Evolutionary conservation across 1,140 invertebrate species (phyloP).

Genomic region (Ceratitis capitata): DNA sequence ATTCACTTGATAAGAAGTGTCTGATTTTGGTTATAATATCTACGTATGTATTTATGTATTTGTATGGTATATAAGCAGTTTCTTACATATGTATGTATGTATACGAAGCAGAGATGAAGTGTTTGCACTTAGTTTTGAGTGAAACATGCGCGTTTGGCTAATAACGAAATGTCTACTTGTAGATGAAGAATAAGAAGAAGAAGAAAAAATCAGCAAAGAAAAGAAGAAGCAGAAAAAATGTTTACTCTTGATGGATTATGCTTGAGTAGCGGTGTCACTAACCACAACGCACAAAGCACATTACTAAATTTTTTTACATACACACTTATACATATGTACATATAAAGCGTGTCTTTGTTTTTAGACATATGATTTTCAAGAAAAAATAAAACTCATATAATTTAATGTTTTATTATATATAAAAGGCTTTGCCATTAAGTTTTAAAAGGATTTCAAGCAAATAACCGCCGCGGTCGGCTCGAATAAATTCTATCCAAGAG

Average conservation of each 20-base stretch:
- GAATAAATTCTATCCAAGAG: no score
- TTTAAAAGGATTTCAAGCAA: no score
- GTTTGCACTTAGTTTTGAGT: slow-evolving; percentile 2
- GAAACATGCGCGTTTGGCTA: not conserved
- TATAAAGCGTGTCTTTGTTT: not conserved
- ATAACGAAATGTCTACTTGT: not conserved
- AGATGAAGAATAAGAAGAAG: not conserved
- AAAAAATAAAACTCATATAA: no score
- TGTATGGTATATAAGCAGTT: not conserved
- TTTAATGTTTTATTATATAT: no score
- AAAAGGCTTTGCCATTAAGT: no score
- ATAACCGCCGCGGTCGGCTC: no score
- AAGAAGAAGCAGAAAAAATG: not conserved
- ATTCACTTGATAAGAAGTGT: not conserved
- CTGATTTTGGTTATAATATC: not conserved
- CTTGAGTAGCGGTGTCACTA: not conserved
- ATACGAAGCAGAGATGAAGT: not conserved
- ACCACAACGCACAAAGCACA: not conserved
- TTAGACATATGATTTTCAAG: no score
- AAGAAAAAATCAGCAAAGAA: not conserved
- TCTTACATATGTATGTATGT: not conserved
- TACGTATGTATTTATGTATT: no score
- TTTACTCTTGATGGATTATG: not conserved
- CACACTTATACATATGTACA: no score
- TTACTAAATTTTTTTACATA: no score